These are phyloP conservation scores for Heliornis fulica DNA, from an alignment of 2,113 vertebrate genomes.

Conservation along the genomic window DNA sequence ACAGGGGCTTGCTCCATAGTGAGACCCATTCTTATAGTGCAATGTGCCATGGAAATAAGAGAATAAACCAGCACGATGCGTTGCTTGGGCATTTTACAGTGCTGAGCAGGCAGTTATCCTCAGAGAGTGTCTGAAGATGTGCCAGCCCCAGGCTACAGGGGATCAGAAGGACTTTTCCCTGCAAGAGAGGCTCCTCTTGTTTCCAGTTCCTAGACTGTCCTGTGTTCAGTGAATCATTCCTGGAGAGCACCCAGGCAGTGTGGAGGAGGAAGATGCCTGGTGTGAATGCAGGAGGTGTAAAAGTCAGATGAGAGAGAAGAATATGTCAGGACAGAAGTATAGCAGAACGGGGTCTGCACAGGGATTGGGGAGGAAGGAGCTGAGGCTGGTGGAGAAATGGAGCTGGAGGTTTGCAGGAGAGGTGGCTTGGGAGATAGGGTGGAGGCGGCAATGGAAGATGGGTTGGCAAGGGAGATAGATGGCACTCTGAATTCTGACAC, in stretches of 20 bases:
- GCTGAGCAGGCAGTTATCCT: background rate
- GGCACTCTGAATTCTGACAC: conserved; percentile 50
- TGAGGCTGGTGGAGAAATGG: background rate
- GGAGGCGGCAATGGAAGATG: background rate
- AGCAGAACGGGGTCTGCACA: background rate
- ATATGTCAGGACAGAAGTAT: background rate
- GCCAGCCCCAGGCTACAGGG: background rate
- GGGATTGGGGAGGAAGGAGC: background rate
- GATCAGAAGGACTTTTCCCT: conserved; percentile 1
- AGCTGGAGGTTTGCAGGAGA: background rate
- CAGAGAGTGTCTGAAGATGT: background rate
- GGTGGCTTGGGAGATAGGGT: background rate
- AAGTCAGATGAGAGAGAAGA: conserved; percentile 37
- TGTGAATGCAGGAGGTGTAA: conserved; percentile 40
- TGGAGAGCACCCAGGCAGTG: conserved; percentile 43
- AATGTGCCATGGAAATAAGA: accelerated
- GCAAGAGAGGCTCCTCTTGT: background rate
- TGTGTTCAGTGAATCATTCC: conserved; percentile 40
- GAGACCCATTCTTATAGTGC: background rate
- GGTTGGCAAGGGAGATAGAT: conserved; percentile 32
- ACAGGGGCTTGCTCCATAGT: background rate
- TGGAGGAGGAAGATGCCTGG: conserved; percentile 50
- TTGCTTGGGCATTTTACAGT: background rate
- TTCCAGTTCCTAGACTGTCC: conserved; percentile 32
- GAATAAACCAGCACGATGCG: background rate